phyloP scores from a whole-genome alignment of 2,888 invertebrate genomes.

The Ormyrus rosae region DNA sequence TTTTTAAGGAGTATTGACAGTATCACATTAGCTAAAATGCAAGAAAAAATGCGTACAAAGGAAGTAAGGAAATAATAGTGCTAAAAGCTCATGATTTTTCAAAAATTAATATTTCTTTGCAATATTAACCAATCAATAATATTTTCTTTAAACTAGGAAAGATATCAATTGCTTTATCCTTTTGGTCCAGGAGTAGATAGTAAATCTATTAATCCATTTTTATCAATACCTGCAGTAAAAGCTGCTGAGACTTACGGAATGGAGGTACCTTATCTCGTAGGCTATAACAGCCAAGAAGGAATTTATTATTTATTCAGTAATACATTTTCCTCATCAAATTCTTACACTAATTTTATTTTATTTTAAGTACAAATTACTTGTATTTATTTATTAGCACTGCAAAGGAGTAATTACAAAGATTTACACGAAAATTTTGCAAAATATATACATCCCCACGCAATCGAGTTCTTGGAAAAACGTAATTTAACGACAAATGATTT shows the following conservation, averaged over 20 bases:
- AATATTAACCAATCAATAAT: no score
- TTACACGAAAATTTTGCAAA: constrained; percentile 18
- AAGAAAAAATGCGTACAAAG: constrained; percentile 61
- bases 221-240: constrained; percentile 69
- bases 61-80: constrained; percentile 43
- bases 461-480: constrained; percentile 54
- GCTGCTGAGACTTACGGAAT: constrained; percentile 66
- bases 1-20: constrained; percentile 62
- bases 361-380: no score
- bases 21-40: constrained; percentile 66
- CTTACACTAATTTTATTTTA: no score
- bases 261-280: constrained; percentile 77
- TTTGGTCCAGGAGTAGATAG: constrained; percentile 59
- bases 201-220: constrained; percentile 59
- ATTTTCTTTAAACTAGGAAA: constrained; percentile 55
- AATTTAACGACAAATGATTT: constrained; percentile 60
- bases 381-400: no score
- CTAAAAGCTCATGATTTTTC: no score
- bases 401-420: background rate
- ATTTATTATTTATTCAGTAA: constrained; percentile 59
- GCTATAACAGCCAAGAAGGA: constrained; percentile 77
- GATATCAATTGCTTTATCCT: constrained; percentile 11
- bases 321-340: background rate
- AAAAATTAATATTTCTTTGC: no score
- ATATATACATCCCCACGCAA: constrained; percentile 59